Evolutionary conservation across 2,888 invertebrate species (phyloP).

Genomic region (Melikaiella ostensackeni): DNA sequence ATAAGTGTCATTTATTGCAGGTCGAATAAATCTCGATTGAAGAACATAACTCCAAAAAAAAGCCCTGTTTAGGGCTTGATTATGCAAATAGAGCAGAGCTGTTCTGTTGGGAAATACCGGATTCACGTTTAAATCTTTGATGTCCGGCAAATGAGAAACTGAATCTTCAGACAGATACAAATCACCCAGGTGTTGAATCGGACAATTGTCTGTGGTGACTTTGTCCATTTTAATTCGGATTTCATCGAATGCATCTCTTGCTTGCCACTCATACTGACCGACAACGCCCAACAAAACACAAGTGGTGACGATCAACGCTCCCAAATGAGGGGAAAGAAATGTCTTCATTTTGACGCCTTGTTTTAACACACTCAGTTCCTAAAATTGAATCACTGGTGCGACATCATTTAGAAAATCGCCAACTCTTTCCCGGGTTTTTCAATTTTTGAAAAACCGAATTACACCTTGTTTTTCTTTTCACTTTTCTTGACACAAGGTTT

Average conservation of each 20-base stretch:
- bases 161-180: conserved; percentile 90
- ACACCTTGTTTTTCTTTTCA: background rate
- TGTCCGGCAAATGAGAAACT: conserved; percentile 94
- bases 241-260: conserved; percentile 93
- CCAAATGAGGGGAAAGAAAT: conserved; percentile 24
- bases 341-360: conserved; percentile 33
- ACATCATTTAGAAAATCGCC: background rate
- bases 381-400: background rate
- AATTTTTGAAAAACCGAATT: background rate
- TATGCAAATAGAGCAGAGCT: conserved; percentile 94
- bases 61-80: conserved; percentile 96
- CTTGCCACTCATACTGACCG: conserved; percentile 95
- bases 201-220: conserved; percentile 92
- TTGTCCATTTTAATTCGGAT: conserved; percentile 90
- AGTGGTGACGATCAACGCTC: conserved; percentile 55
- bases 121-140: conserved; percentile 96
- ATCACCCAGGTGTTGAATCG: conserved; percentile 90
- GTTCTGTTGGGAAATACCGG: conserved; percentile 97
- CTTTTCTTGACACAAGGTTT: background rate
- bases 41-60: conserved; percentile 97
- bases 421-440: background rate
- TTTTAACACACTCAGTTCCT: background rate
- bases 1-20: conserved; percentile 93
- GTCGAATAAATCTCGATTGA: conserved; percentile 92
- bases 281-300: conserved; percentile 81